Evolutionary conservation across 2,113 vertebrate species (phyloP).

Genomic region (Tychaedon coryphoeus): DNA sequence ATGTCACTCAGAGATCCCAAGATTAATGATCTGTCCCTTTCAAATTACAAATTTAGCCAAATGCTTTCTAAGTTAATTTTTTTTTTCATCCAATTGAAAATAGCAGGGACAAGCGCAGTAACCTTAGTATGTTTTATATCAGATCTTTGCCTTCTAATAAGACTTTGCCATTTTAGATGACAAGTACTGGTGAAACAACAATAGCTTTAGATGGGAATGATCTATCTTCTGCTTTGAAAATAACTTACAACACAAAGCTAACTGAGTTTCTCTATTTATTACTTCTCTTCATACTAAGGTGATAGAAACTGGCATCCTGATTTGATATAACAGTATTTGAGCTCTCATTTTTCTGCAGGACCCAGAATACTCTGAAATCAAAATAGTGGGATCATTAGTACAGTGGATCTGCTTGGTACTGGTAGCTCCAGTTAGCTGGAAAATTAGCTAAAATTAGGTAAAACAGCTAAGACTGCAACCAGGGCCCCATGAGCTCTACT

Average conservation of each 20-base stretch:
- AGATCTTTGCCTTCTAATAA: not conserved
- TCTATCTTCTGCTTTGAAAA: not conserved
- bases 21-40: not conserved
- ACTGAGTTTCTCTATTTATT: not conserved
- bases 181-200: not conserved
- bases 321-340: not conserved
- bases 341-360: not conserved
- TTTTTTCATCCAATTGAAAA: not conserved
- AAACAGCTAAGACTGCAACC: not conserved
- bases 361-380: not conserved
- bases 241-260: not conserved
- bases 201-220: not conserved
- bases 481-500: rapidly evolving
- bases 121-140: not conserved
- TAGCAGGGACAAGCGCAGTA: not conserved
- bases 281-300: not conserved
- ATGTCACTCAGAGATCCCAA: not conserved
- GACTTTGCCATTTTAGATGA: not conserved
- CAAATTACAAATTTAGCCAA: not conserved
- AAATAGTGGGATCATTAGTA: not conserved
- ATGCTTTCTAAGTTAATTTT: not conserved
- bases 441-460: not conserved
- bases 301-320: not conserved
- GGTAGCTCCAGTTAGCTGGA: not conserved
- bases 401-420: not conserved